Evolutionary conservation across 1,140 invertebrate genomes (phyloP).

Genomic region (Archegozetes longisetosus): DNA sequence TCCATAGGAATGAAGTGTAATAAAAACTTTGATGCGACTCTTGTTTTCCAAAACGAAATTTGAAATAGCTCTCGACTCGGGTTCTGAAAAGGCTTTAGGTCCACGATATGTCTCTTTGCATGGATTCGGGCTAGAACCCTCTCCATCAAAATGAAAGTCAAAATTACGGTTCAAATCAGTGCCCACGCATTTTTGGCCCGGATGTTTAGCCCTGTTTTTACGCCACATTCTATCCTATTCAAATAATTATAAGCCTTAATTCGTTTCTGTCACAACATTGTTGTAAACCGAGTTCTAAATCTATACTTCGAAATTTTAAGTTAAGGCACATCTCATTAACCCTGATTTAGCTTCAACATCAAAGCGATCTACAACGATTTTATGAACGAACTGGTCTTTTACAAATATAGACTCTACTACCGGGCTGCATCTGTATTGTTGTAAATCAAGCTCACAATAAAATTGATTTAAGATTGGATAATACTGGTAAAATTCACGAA

Average conservation of each 20-base stretch:
- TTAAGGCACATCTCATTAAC: too few species aligned
- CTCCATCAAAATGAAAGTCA: slow-evolving; percentile 19
- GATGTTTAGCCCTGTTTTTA: slow-evolving; percentile 15
- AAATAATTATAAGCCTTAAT: neutral
- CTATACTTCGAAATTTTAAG: too few species aligned
- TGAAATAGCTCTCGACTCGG: slow-evolving; percentile 24
- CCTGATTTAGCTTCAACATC: too few species aligned
- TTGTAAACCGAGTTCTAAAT: neutral
- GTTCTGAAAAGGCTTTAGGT: slow-evolving; percentile 25
- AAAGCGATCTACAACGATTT: too few species aligned
- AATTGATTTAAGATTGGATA: too few species aligned
- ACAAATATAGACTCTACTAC: too few species aligned
- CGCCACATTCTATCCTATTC: slow-evolving; percentile 22
- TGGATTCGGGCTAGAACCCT: slow-evolving; percentile 17
- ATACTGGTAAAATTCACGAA: too few species aligned
- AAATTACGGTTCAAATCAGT: slow-evolving; percentile 25
- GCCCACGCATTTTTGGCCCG: slow-evolving; percentile 19
- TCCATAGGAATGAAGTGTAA: slow-evolving; percentile 22
- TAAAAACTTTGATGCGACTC: slow-evolving; percentile 14
- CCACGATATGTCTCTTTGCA: slow-evolving; percentile 23
- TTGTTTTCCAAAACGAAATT: slow-evolving; percentile 20
- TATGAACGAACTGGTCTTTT: too few species aligned
- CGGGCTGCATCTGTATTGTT: too few species aligned
- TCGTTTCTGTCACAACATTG: neutral
- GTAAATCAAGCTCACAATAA: too few species aligned